These are phyloP conservation scores for Agriopis aurantiaria DNA, from an alignment of 2,888 invertebrate species.

Conservation along the genomic window DNA sequence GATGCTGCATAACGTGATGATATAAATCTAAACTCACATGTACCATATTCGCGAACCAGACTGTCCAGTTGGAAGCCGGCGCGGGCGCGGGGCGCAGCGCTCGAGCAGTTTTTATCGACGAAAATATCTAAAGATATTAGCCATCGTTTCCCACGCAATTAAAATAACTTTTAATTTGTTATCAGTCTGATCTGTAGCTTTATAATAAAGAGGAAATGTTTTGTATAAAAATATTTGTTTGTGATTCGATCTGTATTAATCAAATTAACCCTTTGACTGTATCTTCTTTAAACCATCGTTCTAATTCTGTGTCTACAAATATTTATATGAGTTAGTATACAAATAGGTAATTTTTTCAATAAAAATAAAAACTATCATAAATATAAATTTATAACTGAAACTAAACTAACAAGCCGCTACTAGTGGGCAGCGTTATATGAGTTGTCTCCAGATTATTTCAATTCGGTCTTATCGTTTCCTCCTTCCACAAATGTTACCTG, in stretches of 20 bases:
- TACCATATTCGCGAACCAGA: conserved; percentile 9
- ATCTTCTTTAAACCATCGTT: too few species aligned
- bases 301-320: too few species aligned
- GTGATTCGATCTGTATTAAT: background rate
- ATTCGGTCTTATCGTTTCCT: background rate
- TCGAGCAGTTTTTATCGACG: conserved; percentile 19
- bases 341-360: too few species aligned
- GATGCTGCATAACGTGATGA: background rate
- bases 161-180: conserved; percentile 14
- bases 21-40: background rate
- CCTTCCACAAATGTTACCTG: background rate
- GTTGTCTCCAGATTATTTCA: background rate
- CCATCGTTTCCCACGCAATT: conserved; percentile 32
- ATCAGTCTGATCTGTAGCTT: conserved; percentile 8
- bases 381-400: too few species aligned
- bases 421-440: too few species aligned
- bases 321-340: too few species aligned
- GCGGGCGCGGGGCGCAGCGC: conserved; percentile 1
- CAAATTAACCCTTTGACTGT: background rate
- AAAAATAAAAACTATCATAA: too few species aligned
- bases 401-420: too few species aligned
- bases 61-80: conserved; percentile 4
- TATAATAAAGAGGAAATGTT: background rate
- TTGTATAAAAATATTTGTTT: background rate
- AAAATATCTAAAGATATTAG: conserved; percentile 13